Evolutionary conservation across 2,888 invertebrate species (phyloP), one percentile per base, ranked within the genome.

Genomic region (Heteromurus nitidus): DNA sequence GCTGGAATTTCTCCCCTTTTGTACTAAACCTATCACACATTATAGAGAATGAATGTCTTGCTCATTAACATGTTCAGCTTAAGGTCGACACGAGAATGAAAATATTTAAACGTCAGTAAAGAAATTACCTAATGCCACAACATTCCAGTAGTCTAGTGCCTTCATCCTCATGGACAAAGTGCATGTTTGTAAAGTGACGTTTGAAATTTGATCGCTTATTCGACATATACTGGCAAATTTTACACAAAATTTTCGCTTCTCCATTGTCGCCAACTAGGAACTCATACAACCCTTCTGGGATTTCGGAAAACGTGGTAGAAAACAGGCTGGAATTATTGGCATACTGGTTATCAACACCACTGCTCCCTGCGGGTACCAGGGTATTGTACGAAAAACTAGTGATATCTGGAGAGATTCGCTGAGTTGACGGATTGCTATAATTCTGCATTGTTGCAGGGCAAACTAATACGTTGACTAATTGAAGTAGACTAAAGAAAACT

Each of bases 171-270:
- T 47, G 47, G 44, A 47, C 65, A 18, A 62, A 36, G 82, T 90
- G 90, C 90, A 90, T 90, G 1, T 89, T 89, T 2, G 88, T 86
- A 30, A 89, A 88, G 85, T 90, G 90, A 3, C 90, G 86, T 79
- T 89, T 89, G 44, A 90, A 88, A 83, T 90, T 90, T 85, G 82
- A 82, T n/a, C 80, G 72, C 42, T 84, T 84, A 58, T 84, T 82
- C 18, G 82, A 80, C 89, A 89, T 84, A 89, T 89, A 84, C 44
- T 77, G 74, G 24, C 84, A 84, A 13, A 64, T 65, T 42, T 74
- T 60, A 36, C 84, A 84, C 18, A 69, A 18, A 18, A 82, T 76
- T 28, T 65, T 36, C n/a, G 55, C 24, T 47, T 84, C 80, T 1
- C 84, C 84, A 44, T 65, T 76, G 3, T 62, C 64, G 5, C 64